phyloP scores from a whole-genome alignment of 2,113 vertebrate species.

The Suricata suricatta region DNA sequence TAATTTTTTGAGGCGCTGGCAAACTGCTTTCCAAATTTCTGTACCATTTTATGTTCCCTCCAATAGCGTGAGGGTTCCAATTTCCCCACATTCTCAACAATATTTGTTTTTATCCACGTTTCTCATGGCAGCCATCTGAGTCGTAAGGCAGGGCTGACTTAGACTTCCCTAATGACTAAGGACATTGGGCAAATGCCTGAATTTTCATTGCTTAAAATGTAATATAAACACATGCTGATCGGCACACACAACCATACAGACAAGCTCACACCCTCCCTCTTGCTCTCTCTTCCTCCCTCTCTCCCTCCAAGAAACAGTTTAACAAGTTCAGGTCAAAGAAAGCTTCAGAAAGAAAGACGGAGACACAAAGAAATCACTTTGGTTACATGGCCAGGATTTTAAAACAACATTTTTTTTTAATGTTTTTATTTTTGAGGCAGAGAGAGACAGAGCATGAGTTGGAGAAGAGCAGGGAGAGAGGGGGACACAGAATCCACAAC shows the following conservation, averaged over 20 bases:
- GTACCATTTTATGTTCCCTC: neutral
- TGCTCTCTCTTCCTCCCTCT: accelerated
- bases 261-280: accelerated
- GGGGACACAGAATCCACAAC: no score
- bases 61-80: neutral
- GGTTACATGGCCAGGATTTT: neutral
- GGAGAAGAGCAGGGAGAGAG: no score
- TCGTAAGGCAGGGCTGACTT: neutral
- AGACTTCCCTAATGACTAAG: neutral
- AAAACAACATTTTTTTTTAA: no score
- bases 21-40: neutral
- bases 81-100: neutral
- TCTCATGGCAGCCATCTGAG: neutral
- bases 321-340: neutral
- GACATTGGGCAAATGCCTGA: slow-evolving; percentile 14
- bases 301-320: neutral
- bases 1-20: neutral
- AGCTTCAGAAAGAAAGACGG: neutral
- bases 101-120: neutral
- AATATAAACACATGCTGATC: neutral
- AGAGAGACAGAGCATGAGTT: no score
- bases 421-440: no score
- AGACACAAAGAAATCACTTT: neutral
- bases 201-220: neutral
- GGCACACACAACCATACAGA: neutral